Evolutionary conservation across 2,113 vertebrate genomes (phyloP).

Genomic region (Numenius arquata): DNA sequence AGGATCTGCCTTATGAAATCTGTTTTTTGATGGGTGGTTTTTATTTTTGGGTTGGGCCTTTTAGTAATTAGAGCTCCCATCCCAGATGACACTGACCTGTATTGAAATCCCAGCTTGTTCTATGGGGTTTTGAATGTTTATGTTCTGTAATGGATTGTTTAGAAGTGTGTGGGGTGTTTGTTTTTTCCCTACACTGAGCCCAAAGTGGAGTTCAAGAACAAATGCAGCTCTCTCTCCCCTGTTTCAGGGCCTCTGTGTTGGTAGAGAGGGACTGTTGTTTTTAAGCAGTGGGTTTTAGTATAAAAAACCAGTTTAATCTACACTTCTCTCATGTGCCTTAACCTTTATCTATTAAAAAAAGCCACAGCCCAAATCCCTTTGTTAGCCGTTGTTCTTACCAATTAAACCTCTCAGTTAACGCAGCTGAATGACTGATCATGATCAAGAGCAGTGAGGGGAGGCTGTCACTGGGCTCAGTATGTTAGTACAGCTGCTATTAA

Average conservation of each 20-base stretch:
- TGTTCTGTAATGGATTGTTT: neutral
- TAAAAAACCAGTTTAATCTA: too few relatives aligned
- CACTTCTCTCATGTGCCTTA: neutral
- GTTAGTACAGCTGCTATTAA: conserved; percentile 30
- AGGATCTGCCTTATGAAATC: neutral
- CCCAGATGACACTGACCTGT: neutral
- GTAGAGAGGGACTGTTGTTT: neutral
- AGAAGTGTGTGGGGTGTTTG: neutral
- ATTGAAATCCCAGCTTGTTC: neutral
- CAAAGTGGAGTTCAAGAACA: neutral
- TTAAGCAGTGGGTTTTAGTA: neutral
- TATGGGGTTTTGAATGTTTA: neutral
- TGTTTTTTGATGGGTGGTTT: neutral
- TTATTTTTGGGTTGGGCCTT: neutral
- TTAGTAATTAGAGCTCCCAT: neutral
- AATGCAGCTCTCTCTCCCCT: neutral
- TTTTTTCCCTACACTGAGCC: accelerated
- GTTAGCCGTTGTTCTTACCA: neutral
- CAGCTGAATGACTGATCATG: neutral
- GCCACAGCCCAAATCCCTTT: neutral
- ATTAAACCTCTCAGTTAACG: neutral
- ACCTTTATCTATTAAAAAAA: neutral
- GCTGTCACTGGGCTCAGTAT: neutral
- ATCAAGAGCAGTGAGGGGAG: neutral
- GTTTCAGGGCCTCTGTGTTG: neutral